Evolutionary conservation across 2,797 vertebrate genomes (phyloP), one percentile per base, ranked within the genome.

Genomic region (Moxostoma hubbsi): DNA sequence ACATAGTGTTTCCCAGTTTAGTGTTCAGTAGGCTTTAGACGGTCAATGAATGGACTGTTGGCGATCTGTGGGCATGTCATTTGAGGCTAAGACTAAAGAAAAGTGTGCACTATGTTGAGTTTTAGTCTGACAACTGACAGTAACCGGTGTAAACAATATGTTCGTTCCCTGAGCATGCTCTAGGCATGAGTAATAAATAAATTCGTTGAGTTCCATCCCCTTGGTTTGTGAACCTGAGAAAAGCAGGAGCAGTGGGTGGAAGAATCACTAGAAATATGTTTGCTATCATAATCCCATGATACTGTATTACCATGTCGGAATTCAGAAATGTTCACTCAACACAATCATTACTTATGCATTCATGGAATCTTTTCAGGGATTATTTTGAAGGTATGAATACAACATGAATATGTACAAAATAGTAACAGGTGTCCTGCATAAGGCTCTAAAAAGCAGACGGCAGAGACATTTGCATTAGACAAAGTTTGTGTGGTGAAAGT

Each of bases 41-140:
- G 4, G 36, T 53, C 24, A 12, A 18, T 45, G n/a, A 53, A 73
- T 11, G 2, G 13, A 63, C 4, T 16, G 18, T 3, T 36, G 36
- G 36, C 36, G 36, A 36, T 36, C 36, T 4, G 36, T 36, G 6
- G 24, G 72, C 24, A 63, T 74, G 47, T 6, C 3, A 16, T 43
- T 2, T 36, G 9, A 53, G 47, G n/a, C 63, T 62, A 46, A 55
- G 15, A 57, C 51, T 69, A 55, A 51, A 0, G 13, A 93, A 90
- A 91, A 75, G 85, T 92, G 45, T 93, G 92, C 88, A 91, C 54
- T 11, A 55, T 53, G 61, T 66, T 1, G 16, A 77, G 55, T 61
- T 71, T 78, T 55, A 71, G 49, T 63, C 59, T 62, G 49, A 70
- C 49, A 70, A 63, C 67, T 78, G 67, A 62, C 67, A 54, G 45